These are phyloP conservation scores for Plutomurus gul DNA, from an alignment of 1,140 invertebrate genomes.

Conservation along the genomic window DNA sequence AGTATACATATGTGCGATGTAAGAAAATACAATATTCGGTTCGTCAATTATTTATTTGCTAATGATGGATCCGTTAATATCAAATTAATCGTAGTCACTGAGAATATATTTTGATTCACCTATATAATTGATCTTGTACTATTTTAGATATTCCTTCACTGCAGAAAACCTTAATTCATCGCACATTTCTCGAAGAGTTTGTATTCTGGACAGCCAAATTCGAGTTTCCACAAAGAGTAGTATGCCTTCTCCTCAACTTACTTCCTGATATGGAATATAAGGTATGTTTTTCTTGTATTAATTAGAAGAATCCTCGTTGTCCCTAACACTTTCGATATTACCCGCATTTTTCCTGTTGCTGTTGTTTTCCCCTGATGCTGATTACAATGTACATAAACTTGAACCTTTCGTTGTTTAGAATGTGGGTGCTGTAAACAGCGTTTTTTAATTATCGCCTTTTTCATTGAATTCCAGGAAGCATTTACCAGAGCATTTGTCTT, in stretches of 20 bases:
- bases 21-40: too few relatives aligned
- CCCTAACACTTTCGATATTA: too few relatives aligned
- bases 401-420: neutral
- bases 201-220: conserved; percentile 98
- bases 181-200: conserved; percentile 89
- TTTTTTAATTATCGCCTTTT: too few relatives aligned
- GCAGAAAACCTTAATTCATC: conserved; percentile 77
- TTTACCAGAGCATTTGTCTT: conserved; percentile 92
- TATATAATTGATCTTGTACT: conserved; percentile 17
- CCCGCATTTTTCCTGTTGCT: too few relatives aligned
- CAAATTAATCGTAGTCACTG: too few relatives aligned
- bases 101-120: too few relatives aligned
- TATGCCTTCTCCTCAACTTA: conserved; percentile 94
- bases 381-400: neutral
- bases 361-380: neutral
- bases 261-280: conserved; percentile 94
- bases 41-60: neutral
- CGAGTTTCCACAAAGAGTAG: conserved; percentile 95
- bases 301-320: neutral
- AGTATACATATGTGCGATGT: too few relatives aligned
- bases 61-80: too few relatives aligned
- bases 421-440: neutral
- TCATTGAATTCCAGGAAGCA: conserved; percentile 75
- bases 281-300: conserved; percentile 60
- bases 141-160: conserved; percentile 76